Evolutionary conservation across 92 coral and sea anemone species (phyloP).

Genomic region (Hydrozoanthus gracilis): DNA sequence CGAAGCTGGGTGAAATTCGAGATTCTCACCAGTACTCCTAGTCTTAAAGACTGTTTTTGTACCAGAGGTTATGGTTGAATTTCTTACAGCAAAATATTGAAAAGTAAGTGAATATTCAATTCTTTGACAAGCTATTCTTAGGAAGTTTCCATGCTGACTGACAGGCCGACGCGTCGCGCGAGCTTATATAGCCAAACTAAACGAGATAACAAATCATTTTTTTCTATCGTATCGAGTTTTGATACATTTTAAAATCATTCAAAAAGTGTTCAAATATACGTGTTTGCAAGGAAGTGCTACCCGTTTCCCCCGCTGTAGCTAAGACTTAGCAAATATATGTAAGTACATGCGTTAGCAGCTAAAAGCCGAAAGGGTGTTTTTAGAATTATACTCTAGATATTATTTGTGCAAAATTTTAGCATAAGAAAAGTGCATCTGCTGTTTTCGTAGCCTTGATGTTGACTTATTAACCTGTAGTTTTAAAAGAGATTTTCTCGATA

Average conservation of each 20-base stretch:
- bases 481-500: no score
- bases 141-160: neutral
- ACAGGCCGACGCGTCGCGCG: neutral
- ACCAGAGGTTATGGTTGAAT: neutral
- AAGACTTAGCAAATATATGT: no score
- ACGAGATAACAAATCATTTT: neutral
- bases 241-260: neutral
- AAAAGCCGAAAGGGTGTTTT: no score
- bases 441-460: no score
- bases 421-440: no score
- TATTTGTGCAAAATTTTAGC: no score
- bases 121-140: no score
- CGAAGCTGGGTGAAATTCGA: neutral
- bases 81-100: neutral
- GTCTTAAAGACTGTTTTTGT: neutral
- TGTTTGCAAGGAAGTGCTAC: neutral
- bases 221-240: neutral
- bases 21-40: neutral
- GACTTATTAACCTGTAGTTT: no score
- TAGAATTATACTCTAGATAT: no score
- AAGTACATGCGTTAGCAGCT: no score
- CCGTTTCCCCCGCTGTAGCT: neutral
- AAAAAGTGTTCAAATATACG: neutral
- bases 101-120: neutral
- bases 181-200: neutral